Conservation (phyloP, 2,888 invertebrate species). For the Meliscaeva auricollis region DNA sequence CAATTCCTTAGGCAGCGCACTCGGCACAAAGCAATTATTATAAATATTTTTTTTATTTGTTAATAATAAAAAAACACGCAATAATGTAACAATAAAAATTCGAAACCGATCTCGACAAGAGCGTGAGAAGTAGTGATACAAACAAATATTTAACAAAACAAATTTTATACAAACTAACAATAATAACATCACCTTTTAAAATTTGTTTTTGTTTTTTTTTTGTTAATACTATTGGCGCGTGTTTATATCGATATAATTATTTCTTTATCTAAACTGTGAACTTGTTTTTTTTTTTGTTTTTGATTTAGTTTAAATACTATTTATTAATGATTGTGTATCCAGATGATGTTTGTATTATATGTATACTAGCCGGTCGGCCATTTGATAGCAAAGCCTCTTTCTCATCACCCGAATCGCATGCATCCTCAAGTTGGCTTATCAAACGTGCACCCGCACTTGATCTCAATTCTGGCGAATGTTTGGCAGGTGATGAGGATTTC, state of each 20-base stretch:
- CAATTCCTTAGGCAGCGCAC: constrained; percentile 72
- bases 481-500: constrained; percentile 75
- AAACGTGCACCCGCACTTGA: constrained; percentile 79
- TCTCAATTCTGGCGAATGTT: constrained; percentile 76
- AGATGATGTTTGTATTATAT: constrained; percentile 77
- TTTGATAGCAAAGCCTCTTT: constrained; percentile 77
- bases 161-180: constrained; percentile 27
- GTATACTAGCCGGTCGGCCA: constrained; percentile 78
- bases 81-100: constrained; percentile 50
- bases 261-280: constrained; percentile 30
- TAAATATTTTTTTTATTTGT: constrained; percentile 11
- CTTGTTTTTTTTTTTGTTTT: constrained; percentile 28
- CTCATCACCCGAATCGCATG: constrained; percentile 77
- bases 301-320: too few relatives aligned
- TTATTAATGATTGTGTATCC: constrained; percentile 77
- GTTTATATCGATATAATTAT: constrained; percentile 45
- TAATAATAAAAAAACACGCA: constrained; percentile 27
- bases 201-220: constrained; percentile 7
- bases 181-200: constrained; percentile 69
- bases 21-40: constrained; percentile 59
- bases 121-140: constrained; percentile 16
- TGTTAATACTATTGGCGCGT: constrained; percentile 65
- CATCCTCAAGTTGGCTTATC: constrained; percentile 67
- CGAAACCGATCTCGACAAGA: constrained; percentile 32
- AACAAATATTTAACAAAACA: constrained; percentile 23